These are phyloP conservation scores for Sterna hirundo DNA, from an alignment of 2,113 vertebrate species.

Conservation along the genomic window DNA sequence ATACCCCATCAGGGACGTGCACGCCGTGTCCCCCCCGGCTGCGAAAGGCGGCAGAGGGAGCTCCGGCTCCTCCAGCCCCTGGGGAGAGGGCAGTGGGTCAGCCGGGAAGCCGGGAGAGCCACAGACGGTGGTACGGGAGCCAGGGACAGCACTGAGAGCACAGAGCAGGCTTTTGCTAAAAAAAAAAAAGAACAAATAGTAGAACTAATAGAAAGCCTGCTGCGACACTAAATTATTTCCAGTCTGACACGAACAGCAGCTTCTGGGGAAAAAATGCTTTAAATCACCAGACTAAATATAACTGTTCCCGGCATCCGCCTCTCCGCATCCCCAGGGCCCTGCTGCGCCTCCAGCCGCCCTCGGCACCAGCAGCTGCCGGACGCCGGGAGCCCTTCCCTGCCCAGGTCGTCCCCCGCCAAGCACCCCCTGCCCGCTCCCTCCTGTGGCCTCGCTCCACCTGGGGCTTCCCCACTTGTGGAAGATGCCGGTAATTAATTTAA, in stretches of 20 bases:
- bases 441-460: background rate
- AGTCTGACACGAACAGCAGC: background rate
- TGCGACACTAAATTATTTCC: background rate
- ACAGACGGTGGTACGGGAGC: accelerated
- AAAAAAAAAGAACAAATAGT: background rate
- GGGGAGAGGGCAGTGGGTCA: background rate
- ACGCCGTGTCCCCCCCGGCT: background rate
- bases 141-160: background rate
- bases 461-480: background rate
- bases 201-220: background rate
- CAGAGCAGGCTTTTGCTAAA: too few relatives aligned
- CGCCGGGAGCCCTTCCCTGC: background rate
- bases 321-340: background rate
- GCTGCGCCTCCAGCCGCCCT: background rate
- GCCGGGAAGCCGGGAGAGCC: background rate
- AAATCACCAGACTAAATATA: background rate
- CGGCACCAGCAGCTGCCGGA: background rate
- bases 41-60: background rate
- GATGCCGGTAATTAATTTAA: background rate
- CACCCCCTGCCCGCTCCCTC: background rate
- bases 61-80: too few relatives aligned
- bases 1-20: accelerated
- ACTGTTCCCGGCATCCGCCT: background rate
- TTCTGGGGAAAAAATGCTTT: background rate
- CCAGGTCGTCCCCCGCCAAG: accelerated